Evolutionary conservation across 2,888 invertebrate genomes (phyloP).

Genomic region (Drosophila hamatofila): DNA sequence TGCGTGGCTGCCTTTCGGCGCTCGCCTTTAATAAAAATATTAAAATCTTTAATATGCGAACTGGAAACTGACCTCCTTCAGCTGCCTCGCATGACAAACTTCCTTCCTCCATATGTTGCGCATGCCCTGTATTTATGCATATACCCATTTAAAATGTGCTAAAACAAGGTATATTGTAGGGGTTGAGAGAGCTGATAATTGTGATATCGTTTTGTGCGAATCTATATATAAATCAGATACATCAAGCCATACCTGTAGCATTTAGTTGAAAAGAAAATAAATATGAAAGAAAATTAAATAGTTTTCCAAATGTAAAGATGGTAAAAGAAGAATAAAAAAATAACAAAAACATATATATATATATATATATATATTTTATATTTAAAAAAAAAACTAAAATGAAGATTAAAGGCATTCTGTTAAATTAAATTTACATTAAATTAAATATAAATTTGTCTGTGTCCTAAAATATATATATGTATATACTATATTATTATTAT

Average conservation of each 20-base stretch:
- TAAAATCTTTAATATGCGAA: slow-evolving; percentile 42
- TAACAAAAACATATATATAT: too few relatives aligned
- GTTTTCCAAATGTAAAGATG: too few relatives aligned
- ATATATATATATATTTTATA: too few relatives aligned
- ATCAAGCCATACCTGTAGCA: neutral
- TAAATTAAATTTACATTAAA: too few relatives aligned
- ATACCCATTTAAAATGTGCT: neutral
- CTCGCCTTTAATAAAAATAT: slow-evolving; percentile 50
- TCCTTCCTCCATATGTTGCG: slow-evolving; percentile 42
- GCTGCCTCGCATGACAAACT: slow-evolving; percentile 44
- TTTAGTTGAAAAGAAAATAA: too few relatives aligned
- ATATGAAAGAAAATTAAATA: too few relatives aligned
- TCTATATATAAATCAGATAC: neutral
- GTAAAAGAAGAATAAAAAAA: too few relatives aligned
- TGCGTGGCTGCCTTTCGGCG: neutral
- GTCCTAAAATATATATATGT: too few relatives aligned
- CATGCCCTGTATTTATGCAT: slow-evolving; percentile 20
- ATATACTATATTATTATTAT: too few relatives aligned
- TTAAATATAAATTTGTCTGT: too few relatives aligned
- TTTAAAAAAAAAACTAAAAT: too few relatives aligned
- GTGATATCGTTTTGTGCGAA: neutral
- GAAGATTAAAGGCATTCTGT: neutral
- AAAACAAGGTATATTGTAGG: neutral
- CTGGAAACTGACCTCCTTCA: slow-evolving; percentile 53
- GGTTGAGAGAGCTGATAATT: neutral